These are phyloP conservation scores for Microcebus murinus DNA, from an alignment of 2,113 vertebrate genomes.

Conservation along the genomic window DNA sequence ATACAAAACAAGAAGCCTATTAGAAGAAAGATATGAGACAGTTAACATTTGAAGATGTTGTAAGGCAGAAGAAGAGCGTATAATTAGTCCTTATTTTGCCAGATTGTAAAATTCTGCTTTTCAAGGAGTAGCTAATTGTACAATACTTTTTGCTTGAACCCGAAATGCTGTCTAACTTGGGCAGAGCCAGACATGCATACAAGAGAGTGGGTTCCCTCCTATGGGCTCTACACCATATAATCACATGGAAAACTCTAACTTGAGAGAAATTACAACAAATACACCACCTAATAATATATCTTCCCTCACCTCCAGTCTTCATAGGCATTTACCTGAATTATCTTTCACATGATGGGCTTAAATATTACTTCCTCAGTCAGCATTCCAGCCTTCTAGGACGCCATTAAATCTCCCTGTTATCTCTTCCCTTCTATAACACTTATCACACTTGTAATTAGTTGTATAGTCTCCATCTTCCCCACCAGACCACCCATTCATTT, in stretches of 20 bases:
- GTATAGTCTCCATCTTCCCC: not conserved
- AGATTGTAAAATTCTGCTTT: conserved; percentile 46
- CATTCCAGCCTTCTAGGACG: not conserved
- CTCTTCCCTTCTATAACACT: not conserved
- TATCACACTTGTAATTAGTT: not conserved
- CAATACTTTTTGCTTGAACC: not conserved
- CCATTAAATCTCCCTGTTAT: not conserved
- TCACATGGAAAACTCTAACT: not conserved
- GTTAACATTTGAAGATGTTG: conserved; percentile 52
- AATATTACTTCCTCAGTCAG: not conserved
- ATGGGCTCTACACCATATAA: not conserved
- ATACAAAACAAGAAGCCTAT: conserved; percentile 63
- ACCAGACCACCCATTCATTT: not conserved
- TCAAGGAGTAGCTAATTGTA: not conserved
- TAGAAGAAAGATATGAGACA: conserved; percentile 22
- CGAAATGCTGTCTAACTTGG: conserved; percentile 39
- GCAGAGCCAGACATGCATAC: not conserved
- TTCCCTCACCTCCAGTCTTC: not conserved
- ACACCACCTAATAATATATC: not conserved
- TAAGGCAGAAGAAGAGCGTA: conserved; percentile 31
- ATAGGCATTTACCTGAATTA: not conserved
- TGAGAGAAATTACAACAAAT: not conserved
- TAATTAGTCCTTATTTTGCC: conserved; percentile 10
- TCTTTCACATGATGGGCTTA: not conserved
- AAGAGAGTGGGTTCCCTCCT: not conserved